Base-by-base conservation (phyloP, 2,888 invertebrate species). In the Aphidius colemani region DNA sequence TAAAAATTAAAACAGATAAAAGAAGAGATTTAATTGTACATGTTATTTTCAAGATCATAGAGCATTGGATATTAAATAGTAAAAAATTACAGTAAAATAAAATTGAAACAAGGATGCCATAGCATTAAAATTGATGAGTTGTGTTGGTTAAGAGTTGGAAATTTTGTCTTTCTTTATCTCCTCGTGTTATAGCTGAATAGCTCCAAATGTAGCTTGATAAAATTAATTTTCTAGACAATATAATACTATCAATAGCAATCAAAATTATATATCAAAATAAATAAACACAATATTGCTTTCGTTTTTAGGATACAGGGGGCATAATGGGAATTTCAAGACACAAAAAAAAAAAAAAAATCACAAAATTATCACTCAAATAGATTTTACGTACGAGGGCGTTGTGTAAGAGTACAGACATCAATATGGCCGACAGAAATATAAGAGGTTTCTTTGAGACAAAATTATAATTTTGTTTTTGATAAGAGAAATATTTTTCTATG, bases 371-470 rank as follows among this genome's bases (percentile, higher is more conserved):
- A 64, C 76, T 75, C 77, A 76, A 74, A 74, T 77, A 72, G 72
- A 84, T 83, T 80, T 82, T 84, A 82, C 85, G 85, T 84, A 84
- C 84, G 86, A 86, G 86, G 86, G 86, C 86, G 86, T 86, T 85
- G 82, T 83, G 79, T 80, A 83, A 83, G 78, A 79, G 67, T 65
- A 30, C 82, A 83, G 83, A 83, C 77, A 81, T 80, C 81, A 83
- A 84, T 79, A 81, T 80, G 79, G 78, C 76, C 70, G 75, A 76
- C 73, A 71, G 74, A 73, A 75, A 73, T n/a, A 46, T 39, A 41
- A 44, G 43, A 50, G 40, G 46, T 46, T 39, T 45, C 1, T 30
- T 57, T 11, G 13, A 18, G 2, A 1, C 1, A 18, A 18, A 18
- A 18, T 18, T 18, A 18, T 18, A 18, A 18, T 18, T 18, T 18